Base-by-base conservation (phyloP, 1,140 invertebrate species). In the Riptortus pedestris region DNA sequence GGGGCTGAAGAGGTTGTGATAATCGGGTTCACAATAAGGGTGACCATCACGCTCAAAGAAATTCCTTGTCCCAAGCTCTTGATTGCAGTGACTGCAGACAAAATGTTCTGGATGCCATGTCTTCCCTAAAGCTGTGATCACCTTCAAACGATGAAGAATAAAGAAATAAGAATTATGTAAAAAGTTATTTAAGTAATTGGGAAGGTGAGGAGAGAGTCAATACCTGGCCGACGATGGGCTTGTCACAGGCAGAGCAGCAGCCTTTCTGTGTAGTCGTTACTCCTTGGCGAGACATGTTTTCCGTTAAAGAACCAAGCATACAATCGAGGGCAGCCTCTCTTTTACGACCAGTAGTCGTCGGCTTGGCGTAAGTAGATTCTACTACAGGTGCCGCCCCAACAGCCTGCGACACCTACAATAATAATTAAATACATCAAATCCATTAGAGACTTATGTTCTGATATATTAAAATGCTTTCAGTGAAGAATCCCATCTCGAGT, bases 101-200 rank as follows among this genome's bases (percentile, higher is more conserved):
- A 99, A 99, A 75, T 99, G 96, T 78, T 99, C 96, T 12, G 96
- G 94, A 77, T 99, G 96, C 95, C 95, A 99, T n/a, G 95, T 96
- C 76, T 94, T 92, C 27, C 96, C 96, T 69, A 99, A 73, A 0
- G 96, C 96, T 31, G 94, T 97, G 69, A 96, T 90, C 60, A 93
- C 89, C 51, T 55, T 24, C 22, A 26, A 38, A 27, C 26, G 14
- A 55, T n/a, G 26, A 55, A 14, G 2, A 27, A 55, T 27, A 51
- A 7, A 7, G 4, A 1, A 51, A 38, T 14, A 38, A 7, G 31
- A 38, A 7, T 38, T 7, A 7, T 38, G 5, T 7, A 38, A 38
- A 38, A 38, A 38, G 14, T 7, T 38, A 38, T 7, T 7, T 38
- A 38, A 7, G 5, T 14, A 38, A 38, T 38, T 5, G 31, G 31